Percentiles rank a stretch among this genome's conserved stretches.
These are phyloP conservation scores for Dione juno DNA, from an alignment of 2,888 invertebrate genomes.

Conservation along the genomic window DNA sequence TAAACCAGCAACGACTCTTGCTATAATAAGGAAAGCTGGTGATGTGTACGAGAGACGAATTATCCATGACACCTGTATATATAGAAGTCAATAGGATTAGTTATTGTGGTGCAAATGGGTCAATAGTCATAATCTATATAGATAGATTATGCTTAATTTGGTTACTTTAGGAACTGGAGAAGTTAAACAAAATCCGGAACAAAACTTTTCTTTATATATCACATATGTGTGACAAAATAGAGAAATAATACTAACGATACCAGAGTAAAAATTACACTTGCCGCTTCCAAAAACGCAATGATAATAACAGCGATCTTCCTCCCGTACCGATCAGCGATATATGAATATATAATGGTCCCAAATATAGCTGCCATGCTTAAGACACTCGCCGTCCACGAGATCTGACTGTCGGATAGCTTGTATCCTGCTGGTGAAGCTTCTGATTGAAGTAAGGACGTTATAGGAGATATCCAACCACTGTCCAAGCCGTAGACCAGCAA, in stretches of 20 bases:
- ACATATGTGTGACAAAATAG: too few relatives aligned
- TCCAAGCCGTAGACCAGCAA: conserved; percentile 24
- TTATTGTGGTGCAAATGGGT: too few relatives aligned
- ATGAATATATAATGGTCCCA: conserved; percentile 67
- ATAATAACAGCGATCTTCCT: conserved; percentile 68
- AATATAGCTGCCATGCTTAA: conserved; percentile 63
- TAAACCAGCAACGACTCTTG: conserved; percentile 57
- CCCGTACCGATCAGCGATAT: conserved; percentile 66
- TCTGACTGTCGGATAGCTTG: conserved; percentile 57
- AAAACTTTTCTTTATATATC: too few relatives aligned
- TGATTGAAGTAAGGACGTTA: conserved; percentile 62
- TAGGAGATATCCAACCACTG: conserved; percentile 69
- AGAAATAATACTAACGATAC: too few relatives aligned
- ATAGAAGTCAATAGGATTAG: background rate
- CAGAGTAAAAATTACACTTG: conserved; percentile 17
- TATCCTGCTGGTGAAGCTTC: conserved; percentile 54
- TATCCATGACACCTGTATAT: conserved; percentile 64
- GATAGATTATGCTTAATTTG: too few relatives aligned
- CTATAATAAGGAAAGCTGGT: conserved; percentile 53
- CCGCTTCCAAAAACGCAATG: conserved; percentile 53
- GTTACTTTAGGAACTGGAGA: too few relatives aligned
- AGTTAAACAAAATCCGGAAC: too few relatives aligned
- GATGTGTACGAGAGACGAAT: conserved; percentile 58
- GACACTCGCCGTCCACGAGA: conserved; percentile 68
- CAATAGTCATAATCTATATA: too few relatives aligned